phyloP scores from a whole-genome alignment of 2,113 vertebrate genomes.

The Melanerpes formicivorus region DNA sequence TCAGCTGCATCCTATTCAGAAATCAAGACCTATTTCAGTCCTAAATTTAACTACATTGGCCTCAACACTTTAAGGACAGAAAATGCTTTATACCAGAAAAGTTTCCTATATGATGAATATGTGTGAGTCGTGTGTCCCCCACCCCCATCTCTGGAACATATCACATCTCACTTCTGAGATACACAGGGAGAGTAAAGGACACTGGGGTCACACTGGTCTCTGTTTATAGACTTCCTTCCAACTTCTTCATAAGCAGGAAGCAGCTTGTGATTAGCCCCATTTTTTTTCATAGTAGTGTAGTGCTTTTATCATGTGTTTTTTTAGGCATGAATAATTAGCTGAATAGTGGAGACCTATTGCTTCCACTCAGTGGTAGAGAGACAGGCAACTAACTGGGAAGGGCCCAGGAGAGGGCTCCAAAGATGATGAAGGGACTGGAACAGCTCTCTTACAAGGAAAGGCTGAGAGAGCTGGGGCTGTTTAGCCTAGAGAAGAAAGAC shows the following conservation, averaged over 20 bases:
- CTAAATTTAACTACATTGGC: neutral
- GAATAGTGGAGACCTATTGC: neutral
- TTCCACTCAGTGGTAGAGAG: neutral
- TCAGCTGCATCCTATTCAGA: neutral
- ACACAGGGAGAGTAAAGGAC: neutral
- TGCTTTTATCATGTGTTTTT: neutral
- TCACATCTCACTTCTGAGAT: conserved; percentile 10
- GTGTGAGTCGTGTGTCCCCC: neutral
- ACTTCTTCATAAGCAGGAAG: conserved; percentile 1
- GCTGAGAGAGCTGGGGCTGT: no score
- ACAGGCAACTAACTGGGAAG: no score
- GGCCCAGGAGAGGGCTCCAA: no score
- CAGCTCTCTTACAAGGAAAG: no score
- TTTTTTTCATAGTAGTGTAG: neutral
- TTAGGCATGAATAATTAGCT: neutral
- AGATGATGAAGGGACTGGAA: no score
- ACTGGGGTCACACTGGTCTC: neutral
- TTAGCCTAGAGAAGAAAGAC: no score
- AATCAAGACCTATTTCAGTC: neutral
- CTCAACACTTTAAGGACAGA: neutral
- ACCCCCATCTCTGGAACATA: neutral
- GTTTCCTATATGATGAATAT: neutral
- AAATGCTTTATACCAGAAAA: neutral
- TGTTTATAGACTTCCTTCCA: conserved; percentile 27
- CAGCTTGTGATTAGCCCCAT: neutral